Evolutionary conservation across 2,797 vertebrate species (phyloP), one percentile per base, ranked within the genome.

Genomic region (Prionace glauca): DNA sequence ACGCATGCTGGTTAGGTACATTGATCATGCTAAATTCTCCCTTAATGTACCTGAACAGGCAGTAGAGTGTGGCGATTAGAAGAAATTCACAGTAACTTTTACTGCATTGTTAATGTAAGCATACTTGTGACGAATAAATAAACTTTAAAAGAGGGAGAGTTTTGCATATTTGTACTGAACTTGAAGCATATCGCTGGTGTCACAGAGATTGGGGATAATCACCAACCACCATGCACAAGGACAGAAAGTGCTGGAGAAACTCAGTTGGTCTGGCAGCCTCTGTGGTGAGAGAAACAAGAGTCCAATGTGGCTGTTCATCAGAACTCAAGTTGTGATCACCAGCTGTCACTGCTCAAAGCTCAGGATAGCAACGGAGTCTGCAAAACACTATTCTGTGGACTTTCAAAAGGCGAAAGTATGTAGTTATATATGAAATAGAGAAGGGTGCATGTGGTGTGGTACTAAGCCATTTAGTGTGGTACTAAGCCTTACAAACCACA

Each of bases 351-450:
- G 29, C 32, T 65, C 16, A 91, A 65, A 62, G 14, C 14, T 91
- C 60, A 91, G 18, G 32, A 22, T n/a, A 62, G 60, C 88, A 91
- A 62, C 60, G 29, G 56, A 62, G 50, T 60, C 88, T 91, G 60
- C 65, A 65, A 91, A 91, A 91, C 8, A 91, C 88, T n/a, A 91
- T 62, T 91, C 88, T 91, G 88, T 62, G 29, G 88, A 65, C 32
- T 10, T 20, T 62, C 16, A 62, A 91, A 91, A 65, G 16, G 26
- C 56, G 60, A 36, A 91, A 91, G 5, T 90, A 90, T 90, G 87
- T n/a, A 62, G 56, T 81, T 90, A 50, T 24, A 24, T 50, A n/a
- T 91, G 56, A 91, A 91, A 62, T 91, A 60, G 88, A 91, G 60
- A 56, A 18, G 60, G 41, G 81, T 45, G 81, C 60, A n/a, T 65